Base-by-base conservation (phyloP, 2,888 invertebrate genomes). In the Brenthis daphne region DNA sequence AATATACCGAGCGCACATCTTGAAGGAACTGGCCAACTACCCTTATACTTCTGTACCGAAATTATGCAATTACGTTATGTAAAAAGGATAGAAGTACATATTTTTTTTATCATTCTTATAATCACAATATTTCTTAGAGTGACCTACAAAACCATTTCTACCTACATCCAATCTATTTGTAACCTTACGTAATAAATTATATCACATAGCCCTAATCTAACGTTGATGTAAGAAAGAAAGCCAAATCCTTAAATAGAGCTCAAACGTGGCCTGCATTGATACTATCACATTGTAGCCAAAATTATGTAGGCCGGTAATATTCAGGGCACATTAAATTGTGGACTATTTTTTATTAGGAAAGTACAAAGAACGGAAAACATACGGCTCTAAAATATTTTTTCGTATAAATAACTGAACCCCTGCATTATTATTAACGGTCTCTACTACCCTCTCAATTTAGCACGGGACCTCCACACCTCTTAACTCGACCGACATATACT, bases 161-260 rank as follows among this genome's bases (percentile, higher is more conserved):
- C 8, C 61, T 37, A 61, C 50, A 33, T 16, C 53, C 8, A 53
- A 14, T 33, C 20, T 63, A 20, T 54, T 63, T 54, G 37, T 67
- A 64, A 64, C 55, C 20, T 70, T 70, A 66, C 66, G 29, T 67
- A 64, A 58, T 57, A 65, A 48, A 83, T 86, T 85, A 86, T 82
- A 82, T 84, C 84, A 86, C 77, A 69, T 70, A 73, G 83, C 85
- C 88, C 84, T 86, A 82, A 81, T 79, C 37, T 80, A 78, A 75
- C 68, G 75, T 80, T 85, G 85, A 86, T 80, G 88, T 85, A 89
- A 90, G 77, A 86, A 89, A 88, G 89, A 90, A 89, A 90, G 88
- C 82, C 79, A 75, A 81, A 87, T 88, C 90, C 90, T 89, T 89
- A 88, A 82, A 85, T 82, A 84, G 84, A 76, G 77, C 78, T 71